Evolutionary conservation across 23 tunicate genomes (phyloP), one percentile per base, ranked within the genome.

Genomic region (Ciona savignyi): DNA sequence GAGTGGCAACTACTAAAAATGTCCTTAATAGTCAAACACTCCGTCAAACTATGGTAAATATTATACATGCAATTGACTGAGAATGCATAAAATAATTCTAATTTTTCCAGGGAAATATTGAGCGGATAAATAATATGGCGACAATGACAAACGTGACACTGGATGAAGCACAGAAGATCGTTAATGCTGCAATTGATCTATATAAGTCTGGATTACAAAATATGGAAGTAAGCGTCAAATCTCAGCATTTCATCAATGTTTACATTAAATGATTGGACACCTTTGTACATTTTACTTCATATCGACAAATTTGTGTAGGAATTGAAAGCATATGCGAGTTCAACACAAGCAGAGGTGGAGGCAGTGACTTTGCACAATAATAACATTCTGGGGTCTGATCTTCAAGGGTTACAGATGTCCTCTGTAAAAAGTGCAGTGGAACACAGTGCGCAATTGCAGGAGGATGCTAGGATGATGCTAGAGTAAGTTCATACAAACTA

Each of bases 101-200:
- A n/a, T n/a, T n/a, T n/a, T n/a, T n/a, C n/a, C 75, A 85, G 91
- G 63, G 79, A 32, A 74, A 76, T n/a, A 78, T 85, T 25, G 79
- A 72, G 4, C 65, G 51, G 31, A 30, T 72, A 1, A 34, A 32
- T 20, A 85, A 85, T 66, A 62, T 35, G 23, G 79, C 71, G 1
- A 78, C 26, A 32, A 83, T 83, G 1, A 60, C 76, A 26, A 48
- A 63, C 51, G 62, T 56, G 23, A 30, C 25, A 0, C 62, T 82
- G 25, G 20, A 30, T 27, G 60, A 75, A 32, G 66, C 82, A 15
- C 34, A 34, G 29, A 56, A 67, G 29, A 23, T 49, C 4, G 27
- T 82, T 2, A 32, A 75, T 62, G 62, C 67, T 34, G 74, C 76
- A 22, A 69, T 42, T 15, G 15, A 42, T 9, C 15, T 42, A 15